Conservation (phyloP, 2,113 vertebrate genomes). For the Columbina picui region DNA sequence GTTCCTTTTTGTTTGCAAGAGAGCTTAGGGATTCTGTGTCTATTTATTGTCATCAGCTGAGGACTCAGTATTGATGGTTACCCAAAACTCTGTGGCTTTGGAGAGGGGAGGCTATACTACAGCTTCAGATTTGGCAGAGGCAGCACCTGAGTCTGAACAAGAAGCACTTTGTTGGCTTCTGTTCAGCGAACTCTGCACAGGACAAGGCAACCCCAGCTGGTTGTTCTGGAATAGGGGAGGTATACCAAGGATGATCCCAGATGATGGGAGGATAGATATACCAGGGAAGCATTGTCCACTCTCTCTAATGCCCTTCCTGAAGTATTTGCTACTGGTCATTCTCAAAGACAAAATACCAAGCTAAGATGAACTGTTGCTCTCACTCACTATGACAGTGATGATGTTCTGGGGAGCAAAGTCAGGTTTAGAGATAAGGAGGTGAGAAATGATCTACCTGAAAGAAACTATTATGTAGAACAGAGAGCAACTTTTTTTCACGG, state of each 20-base stretch:
- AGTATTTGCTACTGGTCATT: not conserved
- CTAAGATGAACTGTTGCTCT: not conserved
- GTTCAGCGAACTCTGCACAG: not conserved
- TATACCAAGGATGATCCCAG: not conserved
- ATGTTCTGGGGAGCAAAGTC: not conserved
- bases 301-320: not conserved
- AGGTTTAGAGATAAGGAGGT: not conserved
- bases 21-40: conserved; percentile 37
- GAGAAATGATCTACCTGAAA: not conserved
- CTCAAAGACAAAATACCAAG: not conserved
- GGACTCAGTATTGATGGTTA: not conserved
- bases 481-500: not conserved
- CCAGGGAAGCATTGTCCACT: not conserved
- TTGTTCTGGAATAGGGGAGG: not conserved
- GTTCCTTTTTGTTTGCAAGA: conserved; percentile 36
- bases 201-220: not conserved
- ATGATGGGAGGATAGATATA: not conserved
- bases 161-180: not conserved
- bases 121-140: not conserved
- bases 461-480: not conserved
- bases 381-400: accelerated
- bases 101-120: not conserved
- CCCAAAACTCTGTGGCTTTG: conserved; percentile 10
- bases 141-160: not conserved
- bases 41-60: conserved; percentile 17